Evolutionary conservation across 2,888 invertebrate genomes (phyloP).

Genomic region (Amphimallon solstitiale): DNA sequence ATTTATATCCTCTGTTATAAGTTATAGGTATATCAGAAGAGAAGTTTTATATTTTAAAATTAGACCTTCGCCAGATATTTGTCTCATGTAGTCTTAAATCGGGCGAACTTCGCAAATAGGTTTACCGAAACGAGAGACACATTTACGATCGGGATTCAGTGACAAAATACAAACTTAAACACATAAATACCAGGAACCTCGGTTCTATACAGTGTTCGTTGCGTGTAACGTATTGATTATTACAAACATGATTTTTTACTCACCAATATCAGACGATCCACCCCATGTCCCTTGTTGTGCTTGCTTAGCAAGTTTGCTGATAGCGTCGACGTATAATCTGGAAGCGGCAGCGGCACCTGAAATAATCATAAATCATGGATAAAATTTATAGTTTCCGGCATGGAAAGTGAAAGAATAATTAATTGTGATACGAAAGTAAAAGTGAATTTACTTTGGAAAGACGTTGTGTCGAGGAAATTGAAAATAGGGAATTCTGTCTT

Average conservation of each 20-base stretch:
- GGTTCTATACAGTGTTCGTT: not conserved
- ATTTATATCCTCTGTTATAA: not conserved
- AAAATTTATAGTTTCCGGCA: conserved; percentile 25
- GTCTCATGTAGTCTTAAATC: conserved; percentile 11
- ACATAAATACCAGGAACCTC: conserved; percentile 20
- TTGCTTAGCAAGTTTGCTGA: conserved; percentile 87
- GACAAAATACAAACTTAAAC: conserved; percentile 31
- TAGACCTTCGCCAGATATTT: conserved; percentile 1
- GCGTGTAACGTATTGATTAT: conserved; percentile 26
- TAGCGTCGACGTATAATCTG: conserved; percentile 86
- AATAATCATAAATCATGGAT: conserved; percentile 40
- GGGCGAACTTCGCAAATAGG: conserved; percentile 9
- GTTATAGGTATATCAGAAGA: conserved; percentile 10
- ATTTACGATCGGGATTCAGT: conserved; percentile 15
- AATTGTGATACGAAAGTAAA: conserved; percentile 15
- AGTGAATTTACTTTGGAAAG: conserved; percentile 9
- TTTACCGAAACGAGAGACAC: conserved; percentile 2
- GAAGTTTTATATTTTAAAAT: conserved; percentile 22
- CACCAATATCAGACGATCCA: conserved; percentile 91
- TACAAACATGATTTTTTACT: conserved; percentile 55
- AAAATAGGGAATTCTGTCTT: not conserved
- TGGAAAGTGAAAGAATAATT: conserved; percentile 5
- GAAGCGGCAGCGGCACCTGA: conserved; percentile 90
- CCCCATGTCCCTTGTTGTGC: conserved; percentile 92
- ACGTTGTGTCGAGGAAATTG: not conserved